Evolutionary conservation across 2,888 invertebrate species (phyloP).

Genomic region (Molorchus minor): DNA sequence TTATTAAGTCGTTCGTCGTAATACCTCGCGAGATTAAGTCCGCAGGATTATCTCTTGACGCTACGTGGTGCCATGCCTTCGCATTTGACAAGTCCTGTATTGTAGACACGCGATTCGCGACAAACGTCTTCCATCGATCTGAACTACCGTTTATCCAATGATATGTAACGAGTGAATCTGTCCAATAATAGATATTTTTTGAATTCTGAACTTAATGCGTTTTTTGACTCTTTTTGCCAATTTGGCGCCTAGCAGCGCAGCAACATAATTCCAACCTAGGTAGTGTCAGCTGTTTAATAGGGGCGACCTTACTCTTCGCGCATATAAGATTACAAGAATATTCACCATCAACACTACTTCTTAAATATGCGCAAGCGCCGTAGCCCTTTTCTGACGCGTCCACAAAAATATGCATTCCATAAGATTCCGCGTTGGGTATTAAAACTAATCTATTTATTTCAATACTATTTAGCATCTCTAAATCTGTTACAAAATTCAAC

Average conservation of each 20-base stretch:
- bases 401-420: constrained; percentile 5
- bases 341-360: neutral
- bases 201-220: neutral
- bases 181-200: neutral
- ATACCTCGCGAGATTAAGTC: constrained; percentile 4
- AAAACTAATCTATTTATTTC: constrained; percentile 2
- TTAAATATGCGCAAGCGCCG: constrained; percentile 12
- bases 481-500: neutral
- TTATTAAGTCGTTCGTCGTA: neutral
- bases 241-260: constrained; percentile 10
- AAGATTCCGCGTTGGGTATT: neutral
- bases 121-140: neutral
- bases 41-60: neutral
- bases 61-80: neutral
- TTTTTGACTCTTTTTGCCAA: constrained; percentile 4
- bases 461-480: constrained; percentile 1
- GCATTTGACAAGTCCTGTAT: neutral
- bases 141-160: neutral
- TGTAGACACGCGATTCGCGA: neutral
- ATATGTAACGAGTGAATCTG: constrained; percentile 4
- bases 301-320: constrained; percentile 7
- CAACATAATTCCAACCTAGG: constrained; percentile 13
- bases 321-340: constrained; percentile 11
- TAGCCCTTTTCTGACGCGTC: constrained; percentile 10
- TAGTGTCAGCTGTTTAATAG: constrained; percentile 9